These are phyloP conservation scores for Hoplodrina ambigua DNA, from an alignment of 2,888 invertebrate species.

Conservation along the genomic window DNA sequence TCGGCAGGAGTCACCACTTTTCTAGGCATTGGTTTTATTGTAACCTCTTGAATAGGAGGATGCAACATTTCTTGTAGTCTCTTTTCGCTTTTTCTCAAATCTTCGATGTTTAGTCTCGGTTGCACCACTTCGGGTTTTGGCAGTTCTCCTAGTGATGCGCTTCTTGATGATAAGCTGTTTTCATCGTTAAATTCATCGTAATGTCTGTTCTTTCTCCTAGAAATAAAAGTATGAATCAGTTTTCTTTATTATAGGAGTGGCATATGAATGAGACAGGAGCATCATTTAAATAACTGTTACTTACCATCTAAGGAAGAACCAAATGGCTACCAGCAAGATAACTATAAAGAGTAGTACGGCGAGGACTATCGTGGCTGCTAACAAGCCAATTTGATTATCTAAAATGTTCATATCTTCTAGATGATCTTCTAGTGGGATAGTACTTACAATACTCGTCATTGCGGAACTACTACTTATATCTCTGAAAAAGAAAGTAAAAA, in stretches of 20 bases:
- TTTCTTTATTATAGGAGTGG: constrained; percentile 51
- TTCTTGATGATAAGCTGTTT: constrained; percentile 77
- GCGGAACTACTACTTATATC: constrained; percentile 76
- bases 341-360: constrained; percentile 81
- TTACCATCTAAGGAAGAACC: constrained; percentile 84
- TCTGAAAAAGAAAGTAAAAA: constrained; percentile 71
- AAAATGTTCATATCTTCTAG: constrained; percentile 74
- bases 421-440: constrained; percentile 83
- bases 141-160: constrained; percentile 67
- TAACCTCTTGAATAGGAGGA: constrained; percentile 71
- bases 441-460: constrained; percentile 74
- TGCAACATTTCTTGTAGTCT: constrained; percentile 83
- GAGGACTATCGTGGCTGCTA: constrained; percentile 83
- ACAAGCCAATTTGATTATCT: constrained; percentile 80
- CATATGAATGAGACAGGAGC: constrained; percentile 35
- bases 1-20: constrained; percentile 62
- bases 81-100: constrained; percentile 82
- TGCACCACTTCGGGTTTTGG: constrained; percentile 71
- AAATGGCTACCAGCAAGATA: constrained; percentile 75
- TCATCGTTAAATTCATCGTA: constrained; percentile 79
- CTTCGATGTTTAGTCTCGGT: constrained; percentile 81
- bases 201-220: constrained; percentile 76
- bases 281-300: constrained; percentile 69
- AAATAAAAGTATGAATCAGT: constrained; percentile 59
- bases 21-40: constrained; percentile 61